Percentiles rank a stretch among this genome's conserved stretches.
These are phyloP conservation scores for Ammodytes marinus DNA, from an alignment of 2,113 vertebrate species.

Conservation along the genomic window DNA sequence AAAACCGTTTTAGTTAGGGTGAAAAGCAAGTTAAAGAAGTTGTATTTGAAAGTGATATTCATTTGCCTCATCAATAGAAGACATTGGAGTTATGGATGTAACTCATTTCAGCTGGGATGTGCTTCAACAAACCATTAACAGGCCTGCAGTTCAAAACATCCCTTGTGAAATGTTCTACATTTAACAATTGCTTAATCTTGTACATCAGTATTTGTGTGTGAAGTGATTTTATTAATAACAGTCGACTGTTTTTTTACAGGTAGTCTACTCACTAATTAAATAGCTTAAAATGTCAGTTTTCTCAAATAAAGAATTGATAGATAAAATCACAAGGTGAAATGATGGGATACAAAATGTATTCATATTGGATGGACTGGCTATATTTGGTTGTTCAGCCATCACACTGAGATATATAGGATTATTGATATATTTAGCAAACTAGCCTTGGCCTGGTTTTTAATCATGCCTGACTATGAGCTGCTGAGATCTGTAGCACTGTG, in stretches of 20 bases:
- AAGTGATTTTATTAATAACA: conserved; percentile 9
- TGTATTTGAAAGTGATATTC: conserved; percentile 18
- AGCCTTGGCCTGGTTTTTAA: conserved; percentile 66
- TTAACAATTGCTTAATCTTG: conserved; percentile 3
- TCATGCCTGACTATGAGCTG: conserved; percentile 69
- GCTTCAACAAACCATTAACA: conserved; percentile 18
- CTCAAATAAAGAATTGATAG: conserved; percentile 60
- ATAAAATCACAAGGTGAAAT: conserved; percentile 62
- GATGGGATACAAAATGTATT: conserved; percentile 40
- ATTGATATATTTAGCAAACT: conserved; percentile 62
- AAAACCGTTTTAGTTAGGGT: neutral
- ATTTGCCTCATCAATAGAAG: conserved; percentile 25
- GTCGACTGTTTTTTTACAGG: neutral
- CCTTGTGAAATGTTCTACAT: conserved; percentile 1
- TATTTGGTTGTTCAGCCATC: conserved; percentile 55
- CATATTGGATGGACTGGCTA: conserved; percentile 53
- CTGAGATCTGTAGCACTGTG: conserved; percentile 61
- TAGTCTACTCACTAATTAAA: conserved; percentile 48
- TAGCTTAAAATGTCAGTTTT: conserved; percentile 52
- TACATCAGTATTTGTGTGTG: conserved; percentile 27
- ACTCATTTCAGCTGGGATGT: conserved; percentile 18
- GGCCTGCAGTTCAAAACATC: conserved; percentile 16
- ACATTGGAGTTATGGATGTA: conserved; percentile 22
- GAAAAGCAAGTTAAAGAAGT: neutral
- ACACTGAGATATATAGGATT: conserved; percentile 64